Evolutionary conservation across 2,797 vertebrate genomes (phyloP).

Genomic region (Eutrigla gurnardus): DNA sequence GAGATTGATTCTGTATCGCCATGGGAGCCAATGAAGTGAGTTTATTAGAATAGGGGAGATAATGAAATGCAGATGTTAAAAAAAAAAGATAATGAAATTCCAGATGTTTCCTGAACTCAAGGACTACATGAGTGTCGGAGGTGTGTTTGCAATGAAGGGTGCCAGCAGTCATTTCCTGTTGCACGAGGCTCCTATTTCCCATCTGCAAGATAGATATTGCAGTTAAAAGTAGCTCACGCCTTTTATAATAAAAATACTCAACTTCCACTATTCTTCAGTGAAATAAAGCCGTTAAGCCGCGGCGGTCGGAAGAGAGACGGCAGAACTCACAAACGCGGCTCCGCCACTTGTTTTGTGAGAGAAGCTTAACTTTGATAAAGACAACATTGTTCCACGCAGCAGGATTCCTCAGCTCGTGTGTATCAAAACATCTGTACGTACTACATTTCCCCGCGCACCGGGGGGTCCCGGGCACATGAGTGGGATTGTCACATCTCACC

Average conservation of each 20-base stretch:
- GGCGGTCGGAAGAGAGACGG: conserved; percentile 20
- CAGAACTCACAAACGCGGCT: conserved; percentile 25
- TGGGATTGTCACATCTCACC: conserved; percentile 67
- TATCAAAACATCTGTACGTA: conserved; percentile 73
- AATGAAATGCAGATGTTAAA: conserved; percentile 1
- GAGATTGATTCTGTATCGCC: conserved; percentile 10
- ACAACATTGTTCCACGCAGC: conserved; percentile 68
- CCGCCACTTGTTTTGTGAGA: conserved; percentile 50
- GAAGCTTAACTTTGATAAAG: conserved; percentile 76
- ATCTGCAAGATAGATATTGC: conserved; percentile 23
- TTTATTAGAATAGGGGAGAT: neutral
- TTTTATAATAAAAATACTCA: conserved; percentile 42
- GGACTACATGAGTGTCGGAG: neutral
- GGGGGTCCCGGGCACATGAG: conserved; percentile 59
- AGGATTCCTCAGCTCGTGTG: conserved; percentile 64
- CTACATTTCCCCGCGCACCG: conserved; percentile 43
- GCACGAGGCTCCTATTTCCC: conserved; percentile 13
- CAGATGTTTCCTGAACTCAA: neutral
- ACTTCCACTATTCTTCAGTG: conserved; percentile 33
- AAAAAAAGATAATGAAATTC: neutral
- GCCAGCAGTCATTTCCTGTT: conserved; percentile 7
- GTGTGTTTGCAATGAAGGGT: neutral
- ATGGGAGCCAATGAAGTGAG: conserved; percentile 1
- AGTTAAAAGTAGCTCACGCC: conserved; percentile 29
- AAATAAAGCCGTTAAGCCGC: conserved; percentile 40